Conservation (phyloP, 2,797 vertebrate species). For the Acanthurus tractus region DNA sequence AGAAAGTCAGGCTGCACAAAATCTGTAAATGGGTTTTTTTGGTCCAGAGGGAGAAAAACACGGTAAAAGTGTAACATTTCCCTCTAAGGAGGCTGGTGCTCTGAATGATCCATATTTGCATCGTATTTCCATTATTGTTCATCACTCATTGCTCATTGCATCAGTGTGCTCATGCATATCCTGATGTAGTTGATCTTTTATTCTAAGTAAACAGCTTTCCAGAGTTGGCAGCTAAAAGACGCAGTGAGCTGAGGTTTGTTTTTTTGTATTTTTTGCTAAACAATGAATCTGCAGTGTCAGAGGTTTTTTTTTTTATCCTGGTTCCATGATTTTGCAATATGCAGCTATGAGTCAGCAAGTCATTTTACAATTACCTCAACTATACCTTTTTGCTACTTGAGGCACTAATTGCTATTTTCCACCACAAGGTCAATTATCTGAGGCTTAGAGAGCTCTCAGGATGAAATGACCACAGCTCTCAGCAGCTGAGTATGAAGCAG, state of each 20-base stretch:
- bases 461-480: conserved; percentile 32
- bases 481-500: conserved; percentile 9
- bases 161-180: conserved; percentile 8
- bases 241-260: neutral
- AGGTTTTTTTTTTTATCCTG: neutral
- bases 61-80: neutral
- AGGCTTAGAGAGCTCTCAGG: conserved; percentile 32
- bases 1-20: too few species aligned
- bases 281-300: neutral
- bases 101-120: conserved; percentile 20
- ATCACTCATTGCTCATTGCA: conserved; percentile 13
- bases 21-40: too few species aligned
- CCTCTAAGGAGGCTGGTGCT: neutral
- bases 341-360: neutral
- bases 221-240: neutral
- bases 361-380: conserved; percentile 1
- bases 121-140: conserved; percentile 1
- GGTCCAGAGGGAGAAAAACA: neutral
- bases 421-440: conserved; percentile 36
- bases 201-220: neutral
- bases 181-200: conserved; percentile 8
- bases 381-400: conserved; percentile 18
- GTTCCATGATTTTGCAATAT: neutral
- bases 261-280: conserved; percentile 1
- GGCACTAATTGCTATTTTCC: conserved; percentile 34